Conservation (phyloP, 2,888 invertebrate genomes). For the Nebria brevicollis region DNA sequence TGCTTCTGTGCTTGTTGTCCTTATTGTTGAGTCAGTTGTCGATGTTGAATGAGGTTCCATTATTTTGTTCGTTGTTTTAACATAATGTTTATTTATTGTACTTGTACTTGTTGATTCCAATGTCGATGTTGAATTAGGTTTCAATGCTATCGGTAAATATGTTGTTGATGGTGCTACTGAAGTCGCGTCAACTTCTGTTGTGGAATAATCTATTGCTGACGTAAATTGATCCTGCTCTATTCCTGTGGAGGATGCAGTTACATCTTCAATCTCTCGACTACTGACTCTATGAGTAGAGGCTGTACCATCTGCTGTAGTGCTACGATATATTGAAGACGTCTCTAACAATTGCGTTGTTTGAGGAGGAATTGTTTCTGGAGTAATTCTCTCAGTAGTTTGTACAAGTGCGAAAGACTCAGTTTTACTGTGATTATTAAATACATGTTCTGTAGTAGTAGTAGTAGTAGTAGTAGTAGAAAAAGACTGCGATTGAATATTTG, state of each 20-base stretch:
- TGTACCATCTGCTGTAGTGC: too few species aligned
- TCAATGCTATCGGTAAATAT: not conserved
- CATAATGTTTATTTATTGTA: not conserved
- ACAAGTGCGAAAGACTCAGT: not conserved
- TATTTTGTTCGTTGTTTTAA: too few species aligned
- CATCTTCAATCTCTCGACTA: not conserved
- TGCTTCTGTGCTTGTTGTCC: not conserved
- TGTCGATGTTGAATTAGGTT: not conserved
- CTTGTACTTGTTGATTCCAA: not conserved
- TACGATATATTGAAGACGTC: too few species aligned
- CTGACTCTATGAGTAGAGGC: too few species aligned
- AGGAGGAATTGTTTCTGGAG: not conserved
- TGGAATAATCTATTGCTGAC: not conserved
- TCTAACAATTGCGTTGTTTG: not conserved
- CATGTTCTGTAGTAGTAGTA: not conserved
- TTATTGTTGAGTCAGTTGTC: not conserved
- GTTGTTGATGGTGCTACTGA: not conserved
- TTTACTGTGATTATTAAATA: not conserved
- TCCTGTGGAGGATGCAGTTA: not conserved
- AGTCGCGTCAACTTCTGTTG: not conserved
- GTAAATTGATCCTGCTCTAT: not conserved
- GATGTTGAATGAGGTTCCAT: too few species aligned
- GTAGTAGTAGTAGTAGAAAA: conserved; percentile 15
- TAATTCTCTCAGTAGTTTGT: too few species aligned
- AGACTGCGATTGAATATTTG: not conserved